Evolutionary conservation across 2,113 vertebrate genomes (phyloP).

Genomic region (Antennarius striatus): DNA sequence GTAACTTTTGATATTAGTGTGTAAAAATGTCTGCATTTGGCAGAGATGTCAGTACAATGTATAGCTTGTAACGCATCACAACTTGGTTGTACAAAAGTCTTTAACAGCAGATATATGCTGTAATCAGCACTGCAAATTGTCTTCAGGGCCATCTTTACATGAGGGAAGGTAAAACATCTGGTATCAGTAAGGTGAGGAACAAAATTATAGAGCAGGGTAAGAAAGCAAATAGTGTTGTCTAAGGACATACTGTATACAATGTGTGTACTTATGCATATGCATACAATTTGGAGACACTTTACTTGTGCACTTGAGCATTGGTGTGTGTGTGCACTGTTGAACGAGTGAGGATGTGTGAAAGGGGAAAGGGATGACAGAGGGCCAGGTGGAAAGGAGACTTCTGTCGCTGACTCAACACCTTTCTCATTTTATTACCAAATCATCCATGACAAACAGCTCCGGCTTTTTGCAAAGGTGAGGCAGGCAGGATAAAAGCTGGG

Average conservation of each 20-base stretch:
- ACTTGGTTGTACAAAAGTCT: slow-evolving; percentile 45
- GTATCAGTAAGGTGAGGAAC: slow-evolving; percentile 37
- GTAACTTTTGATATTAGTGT: slow-evolving; percentile 31
- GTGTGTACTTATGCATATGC: neutral
- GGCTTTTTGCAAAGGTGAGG: slow-evolving; percentile 71
- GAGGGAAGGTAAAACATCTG: slow-evolving; percentile 67
- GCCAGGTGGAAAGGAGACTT: slow-evolving; percentile 70
- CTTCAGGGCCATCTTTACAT: slow-evolving; percentile 54
- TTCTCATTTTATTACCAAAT: slow-evolving; percentile 83
- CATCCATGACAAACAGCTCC: slow-evolving; percentile 79
- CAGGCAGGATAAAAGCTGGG: slow-evolving; percentile 55
- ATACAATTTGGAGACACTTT: slow-evolving; percentile 21
- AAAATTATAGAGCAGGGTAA: slow-evolving; percentile 18
- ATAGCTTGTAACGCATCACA: slow-evolving; percentile 23
- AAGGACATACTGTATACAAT: slow-evolving; percentile 1
- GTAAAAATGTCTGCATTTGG: slow-evolving; percentile 12
- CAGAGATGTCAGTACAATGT: neutral
- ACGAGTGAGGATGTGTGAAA: slow-evolving; percentile 44
- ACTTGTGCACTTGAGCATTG: slow-evolving; percentile 2
- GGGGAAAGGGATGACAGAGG: slow-evolving; percentile 63
- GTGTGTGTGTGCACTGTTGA: slow-evolving; percentile 26
- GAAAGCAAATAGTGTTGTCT: slow-evolving; percentile 13
- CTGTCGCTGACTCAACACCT: slow-evolving; percentile 72
- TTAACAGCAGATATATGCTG: slow-evolving; percentile 61
- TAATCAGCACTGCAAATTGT: slow-evolving; percentile 62